Base-by-base conservation (phyloP, 2,888 invertebrate genomes). In the Perizoma flavofasciatum region DNA sequence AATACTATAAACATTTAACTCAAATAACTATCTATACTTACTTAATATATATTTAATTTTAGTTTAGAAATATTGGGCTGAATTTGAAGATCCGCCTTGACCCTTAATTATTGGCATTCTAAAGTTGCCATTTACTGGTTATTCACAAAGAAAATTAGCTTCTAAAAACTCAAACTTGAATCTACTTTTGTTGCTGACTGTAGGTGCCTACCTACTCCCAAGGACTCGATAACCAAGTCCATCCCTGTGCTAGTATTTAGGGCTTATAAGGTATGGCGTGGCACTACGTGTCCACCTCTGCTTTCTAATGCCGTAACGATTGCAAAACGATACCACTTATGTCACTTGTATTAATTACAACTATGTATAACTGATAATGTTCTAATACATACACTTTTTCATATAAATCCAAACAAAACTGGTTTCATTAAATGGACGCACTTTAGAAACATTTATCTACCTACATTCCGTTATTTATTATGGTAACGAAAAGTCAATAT, bases 281-380 rank as follows among this genome's bases (percentile, higher is more conserved):
- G 88, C 88, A 86, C 79, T 74, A 75, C 78, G 81, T 77, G 77
- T 72, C 77, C 79, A 78, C 75, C 65, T 75, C 76, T 80, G 86
- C 90, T 91, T 91, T 91, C 90, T 89, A 90, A 85, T 89, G 85
- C 70, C 84, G 89, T 88, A 89, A 90, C 78, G 61, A 74, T 89
- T 90, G 82, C 90, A 85, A 85, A 82, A 89, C 78, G 79, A 80
- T 82, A 79, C 81, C 76, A 79, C 80, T 89, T 89, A 90, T 86
- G 86, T 89, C 88, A 89, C 76, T 51, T 66, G 85, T 83, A 82
- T 87, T 88, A 89, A 89, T 89, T 88, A 85, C 83, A 74, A 68
- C 66, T 53, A 49, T n/a, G n/a, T n/a, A n/a, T 43, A 40, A 48
- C 55, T 70, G 70, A 76, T 74, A 73, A 75, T 73, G 77, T 78